phyloP scores from a whole-genome alignment of 2,888 invertebrate genomes.

The Eilema sororculum region DNA sequence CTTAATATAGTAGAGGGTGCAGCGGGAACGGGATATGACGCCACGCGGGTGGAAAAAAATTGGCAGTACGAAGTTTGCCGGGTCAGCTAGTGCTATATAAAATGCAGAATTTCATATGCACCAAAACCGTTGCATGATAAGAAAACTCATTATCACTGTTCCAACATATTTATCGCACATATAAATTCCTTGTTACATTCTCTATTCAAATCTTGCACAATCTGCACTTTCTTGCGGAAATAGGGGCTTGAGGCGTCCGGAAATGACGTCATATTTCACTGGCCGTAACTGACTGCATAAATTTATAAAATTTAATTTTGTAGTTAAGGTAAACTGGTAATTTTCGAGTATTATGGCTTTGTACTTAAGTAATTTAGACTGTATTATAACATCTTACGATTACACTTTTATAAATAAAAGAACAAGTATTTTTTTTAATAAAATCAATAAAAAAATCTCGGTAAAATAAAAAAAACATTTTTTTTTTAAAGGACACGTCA shows the following conservation, averaged over 20 bases:
- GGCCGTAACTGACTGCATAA: slow-evolving; percentile 20
- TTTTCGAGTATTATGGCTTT: slow-evolving; percentile 10
- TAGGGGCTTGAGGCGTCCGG: slow-evolving; percentile 26
- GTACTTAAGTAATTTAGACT: background rate
- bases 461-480: too few species aligned
- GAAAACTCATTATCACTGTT: background rate
- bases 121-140: background rate
- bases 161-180: slow-evolving; percentile 2
- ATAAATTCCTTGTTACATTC: slow-evolving; percentile 10
- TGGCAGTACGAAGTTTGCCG: too few species aligned
- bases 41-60: too few species aligned
- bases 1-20: too few species aligned
- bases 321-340: slow-evolving; percentile 15
- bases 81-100: too few species aligned
- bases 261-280: slow-evolving; percentile 31
- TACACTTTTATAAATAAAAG: too few species aligned
- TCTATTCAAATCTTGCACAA: slow-evolving; percentile 24
- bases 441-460: too few species aligned
- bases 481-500: too few species aligned
- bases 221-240: slow-evolving; percentile 28
- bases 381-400: background rate
- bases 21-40: too few species aligned
- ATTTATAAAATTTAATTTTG: slow-evolving; percentile 26
- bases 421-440: too few species aligned
- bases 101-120: background rate